These are phyloP conservation scores for Oreochromis mossambicus DNA, from an alignment of 2,797 vertebrate genomes.

Conservation along the genomic window DNA sequence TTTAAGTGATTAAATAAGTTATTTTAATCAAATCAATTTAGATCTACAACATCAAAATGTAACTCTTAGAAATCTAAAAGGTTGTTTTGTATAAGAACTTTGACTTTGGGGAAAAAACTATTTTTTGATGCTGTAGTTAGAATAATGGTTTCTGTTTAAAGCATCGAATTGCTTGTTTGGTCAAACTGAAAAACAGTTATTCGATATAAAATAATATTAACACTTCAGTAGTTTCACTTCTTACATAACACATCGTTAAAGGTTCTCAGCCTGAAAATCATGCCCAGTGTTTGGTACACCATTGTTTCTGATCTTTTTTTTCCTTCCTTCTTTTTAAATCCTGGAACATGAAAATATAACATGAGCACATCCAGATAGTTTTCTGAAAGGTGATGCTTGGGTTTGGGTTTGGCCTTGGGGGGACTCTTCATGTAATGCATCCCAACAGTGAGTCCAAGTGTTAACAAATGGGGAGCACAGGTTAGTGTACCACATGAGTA, in stretches of 20 bases:
- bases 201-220: background rate
- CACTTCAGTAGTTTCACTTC: background rate
- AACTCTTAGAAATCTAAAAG: background rate
- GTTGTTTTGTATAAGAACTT: background rate
- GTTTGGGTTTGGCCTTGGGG: background rate
- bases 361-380: background rate
- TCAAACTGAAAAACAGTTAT: background rate
- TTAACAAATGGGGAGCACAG: background rate
- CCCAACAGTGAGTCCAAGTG: background rate
- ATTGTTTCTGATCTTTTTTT: background rate
- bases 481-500: background rate
- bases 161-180: background rate
- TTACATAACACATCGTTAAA: background rate
- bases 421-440: background rate
- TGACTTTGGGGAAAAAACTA: background rate
- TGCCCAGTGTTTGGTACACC: background rate
- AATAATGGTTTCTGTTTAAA: background rate
- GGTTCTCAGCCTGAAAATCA: background rate
- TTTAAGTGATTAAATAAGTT: background rate
- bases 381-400: background rate
- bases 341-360: background rate
- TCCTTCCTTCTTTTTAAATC: no score
- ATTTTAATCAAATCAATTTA: background rate
- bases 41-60: background rate
- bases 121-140: background rate